Base-by-base conservation (phyloP, 2,113 vertebrate species). In the Poeciliopsis retropinna region DNA sequence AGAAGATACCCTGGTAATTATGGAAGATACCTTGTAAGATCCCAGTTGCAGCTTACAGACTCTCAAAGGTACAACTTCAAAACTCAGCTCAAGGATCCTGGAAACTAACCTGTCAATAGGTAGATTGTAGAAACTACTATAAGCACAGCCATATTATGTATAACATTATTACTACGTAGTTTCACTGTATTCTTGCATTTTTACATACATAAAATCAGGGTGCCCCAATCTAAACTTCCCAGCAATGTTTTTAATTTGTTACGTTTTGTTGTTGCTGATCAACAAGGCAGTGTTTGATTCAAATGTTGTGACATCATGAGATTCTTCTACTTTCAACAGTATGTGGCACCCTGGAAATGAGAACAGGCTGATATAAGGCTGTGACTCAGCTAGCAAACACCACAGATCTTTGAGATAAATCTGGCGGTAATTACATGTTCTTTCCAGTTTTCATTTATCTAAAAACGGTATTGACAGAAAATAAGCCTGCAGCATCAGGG, bases 401-500 rank as follows among this genome's bases (percentile, higher is more conserved):
- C 44, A 17, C 3, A 66, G 75, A 67, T 51, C 32, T 76, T 15
- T 51, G 62, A 25, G 28, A 74, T 31, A 69, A 73, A 30, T 32
- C 71, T 39, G 47, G 37, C 67, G 74, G 28, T 34, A 54, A 79
- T 77, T 68, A 64, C 44, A 64, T 67, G 57, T 79, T 64, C 47
- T 68, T 32, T 47, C 29, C 41, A 25, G 22, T 65, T 84, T 74
- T 75, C 11, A 62, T 78, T 83, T 57, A 72, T 82, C 79, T 70
- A 39, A 67, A 60, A 81, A 65, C 39, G 37, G 27, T 71, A 73
- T 66, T 7, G 69, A 82, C 67, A 64, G 76, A 78, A 85, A 84
- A 64, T 30, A 64, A 85, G 85, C 75, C 80, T 32, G 75, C 64
- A 81, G 85, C 72, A 41, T 76, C 80, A 61, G 77, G 78, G 47